These are phyloP conservation scores for Drosophila lutescens DNA, from an alignment of 2,888 invertebrate species.

Conservation along the genomic window DNA sequence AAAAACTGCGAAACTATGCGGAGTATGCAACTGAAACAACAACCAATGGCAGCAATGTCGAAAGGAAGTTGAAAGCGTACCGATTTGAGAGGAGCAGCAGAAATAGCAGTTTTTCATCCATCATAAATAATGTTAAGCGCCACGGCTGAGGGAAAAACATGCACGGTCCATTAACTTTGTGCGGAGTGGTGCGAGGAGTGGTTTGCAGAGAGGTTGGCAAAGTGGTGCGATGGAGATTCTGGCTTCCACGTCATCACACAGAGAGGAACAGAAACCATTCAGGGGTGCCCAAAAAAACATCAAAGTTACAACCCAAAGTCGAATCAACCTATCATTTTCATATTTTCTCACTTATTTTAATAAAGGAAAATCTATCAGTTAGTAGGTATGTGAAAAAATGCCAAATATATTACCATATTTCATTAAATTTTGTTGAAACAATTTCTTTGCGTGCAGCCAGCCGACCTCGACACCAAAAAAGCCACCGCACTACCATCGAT, in stretches of 20 bases:
- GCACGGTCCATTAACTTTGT: constrained; percentile 84
- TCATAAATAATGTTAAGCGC: constrained; percentile 84
- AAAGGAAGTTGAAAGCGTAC: constrained; percentile 58
- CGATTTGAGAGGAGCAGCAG: constrained; percentile 30
- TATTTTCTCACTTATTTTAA: too few relatives aligned
- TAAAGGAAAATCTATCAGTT: too few relatives aligned
- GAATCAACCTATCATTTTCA: too few relatives aligned
- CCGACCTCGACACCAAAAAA: constrained; percentile 18
- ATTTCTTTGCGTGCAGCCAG: neutral
- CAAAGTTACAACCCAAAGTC: neutral
- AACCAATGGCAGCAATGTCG: constrained; percentile 47
- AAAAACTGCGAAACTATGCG: constrained; percentile 59
- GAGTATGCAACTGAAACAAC: constrained; percentile 59
- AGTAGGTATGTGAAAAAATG: too few relatives aligned
- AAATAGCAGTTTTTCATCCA: constrained; percentile 78
- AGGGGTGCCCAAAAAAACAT: neutral
- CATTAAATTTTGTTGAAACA: too few relatives aligned
- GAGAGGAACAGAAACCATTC: constrained; percentile 13
- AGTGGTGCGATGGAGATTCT: constrained; percentile 9
- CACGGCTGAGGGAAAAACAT: constrained; percentile 84
- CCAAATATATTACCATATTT: too few relatives aligned
- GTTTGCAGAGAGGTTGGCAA: constrained; percentile 5
- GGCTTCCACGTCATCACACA: constrained; percentile 47
- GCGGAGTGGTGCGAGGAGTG: constrained; percentile 11
- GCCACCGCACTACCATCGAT: constrained; percentile 11